Evolutionary conservation across 2,888 invertebrate genomes (phyloP).

Genomic region (Alviniconcha strummeri): DNA sequence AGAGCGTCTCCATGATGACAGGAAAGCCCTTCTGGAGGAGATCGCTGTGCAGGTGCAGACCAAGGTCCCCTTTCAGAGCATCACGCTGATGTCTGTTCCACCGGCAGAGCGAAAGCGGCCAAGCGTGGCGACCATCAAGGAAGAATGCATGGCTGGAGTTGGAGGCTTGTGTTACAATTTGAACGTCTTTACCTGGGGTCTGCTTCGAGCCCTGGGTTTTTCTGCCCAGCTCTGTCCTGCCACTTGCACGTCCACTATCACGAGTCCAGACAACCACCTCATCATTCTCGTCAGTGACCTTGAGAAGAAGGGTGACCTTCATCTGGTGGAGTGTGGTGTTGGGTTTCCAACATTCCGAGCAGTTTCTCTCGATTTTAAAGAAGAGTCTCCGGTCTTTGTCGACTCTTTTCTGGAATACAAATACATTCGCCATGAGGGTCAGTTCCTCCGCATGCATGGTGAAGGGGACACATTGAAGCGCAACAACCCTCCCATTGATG

Average conservation of each 20-base stretch:
- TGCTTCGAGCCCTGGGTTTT: constrained; percentile 42
- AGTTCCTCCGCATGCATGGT: constrained; percentile 45
- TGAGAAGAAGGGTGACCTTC: constrained; percentile 39
- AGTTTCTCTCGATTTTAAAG: constrained; percentile 44
- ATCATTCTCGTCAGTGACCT: constrained; percentile 40
- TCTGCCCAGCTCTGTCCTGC: constrained; percentile 34
- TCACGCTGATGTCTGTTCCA: constrained; percentile 37
- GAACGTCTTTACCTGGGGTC: constrained; percentile 41
- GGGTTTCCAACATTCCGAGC: constrained; percentile 47
- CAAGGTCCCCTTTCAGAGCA: constrained; percentile 44
- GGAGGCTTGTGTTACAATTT: constrained; percentile 49
- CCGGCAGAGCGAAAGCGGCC: constrained; percentile 39
- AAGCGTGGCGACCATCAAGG: constrained; percentile 40
- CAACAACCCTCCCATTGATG: constrained; percentile 25
- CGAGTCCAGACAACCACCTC: constrained; percentile 43
- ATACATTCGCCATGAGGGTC: constrained; percentile 41
- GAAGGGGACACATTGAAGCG: constrained; percentile 38
- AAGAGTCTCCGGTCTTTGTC: constrained; percentile 42
- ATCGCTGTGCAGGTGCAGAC: constrained; percentile 34
- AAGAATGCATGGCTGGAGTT: constrained; percentile 32
- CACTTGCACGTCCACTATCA: constrained; percentile 38
- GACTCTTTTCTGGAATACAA: constrained; percentile 50
- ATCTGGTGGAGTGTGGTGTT: constrained; percentile 41
- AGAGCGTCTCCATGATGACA: constrained; percentile 29
- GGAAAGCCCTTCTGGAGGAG: constrained; percentile 34